Evolutionary conservation across 1,140 invertebrate species (phyloP), one percentile per base, ranked within the genome.

Genomic region (Himalopsyche phryganea): DNA sequence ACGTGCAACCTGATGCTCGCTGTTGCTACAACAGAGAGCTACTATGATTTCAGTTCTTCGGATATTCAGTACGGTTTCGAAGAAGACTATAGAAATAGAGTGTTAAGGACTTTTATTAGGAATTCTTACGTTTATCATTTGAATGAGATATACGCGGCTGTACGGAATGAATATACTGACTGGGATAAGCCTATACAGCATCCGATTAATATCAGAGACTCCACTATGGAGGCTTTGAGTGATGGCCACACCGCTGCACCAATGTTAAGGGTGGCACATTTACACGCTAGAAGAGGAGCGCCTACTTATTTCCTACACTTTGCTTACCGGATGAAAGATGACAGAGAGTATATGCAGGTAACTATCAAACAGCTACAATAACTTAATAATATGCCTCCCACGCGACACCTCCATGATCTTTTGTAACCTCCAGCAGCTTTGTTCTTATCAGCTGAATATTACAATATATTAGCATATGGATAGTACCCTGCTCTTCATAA

Each of bases 101-200:
- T 90, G 40, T 74, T 89, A 17, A 80, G 91, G 23, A 95, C 92
- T 4, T 89, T 93, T 72, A 85, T 90, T 33, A 79, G 92, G 57
- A 96, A 96, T 79, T 82, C 90, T 28, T 94, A 88, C 77, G 81
- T 86, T 19, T 93, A 88, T 70, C 92, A 96, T 71, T 81, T 92
- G 61, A 92, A 94, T 75, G 92, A 96, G 73, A 94, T 96, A 55
- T 92, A 91, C 69, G 87, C 91, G 15, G 91, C 93, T 10, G 84
- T 96, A 10, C 78, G 90, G 17, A 94, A 96, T 76, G 91, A 96
- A 72, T 98, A 97, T 75, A 94, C 91, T 28, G 90, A 94, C 72
- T 94, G 92, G 92, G 87, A 90, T 69, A 87, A 91, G 65, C 86
- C 90, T 3, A 90, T 89, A 23, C 83, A 89, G 50, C 89, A 93